Evolutionary conservation across 2,888 invertebrate species (phyloP).

Genomic region (Nudaria mundana): DNA sequence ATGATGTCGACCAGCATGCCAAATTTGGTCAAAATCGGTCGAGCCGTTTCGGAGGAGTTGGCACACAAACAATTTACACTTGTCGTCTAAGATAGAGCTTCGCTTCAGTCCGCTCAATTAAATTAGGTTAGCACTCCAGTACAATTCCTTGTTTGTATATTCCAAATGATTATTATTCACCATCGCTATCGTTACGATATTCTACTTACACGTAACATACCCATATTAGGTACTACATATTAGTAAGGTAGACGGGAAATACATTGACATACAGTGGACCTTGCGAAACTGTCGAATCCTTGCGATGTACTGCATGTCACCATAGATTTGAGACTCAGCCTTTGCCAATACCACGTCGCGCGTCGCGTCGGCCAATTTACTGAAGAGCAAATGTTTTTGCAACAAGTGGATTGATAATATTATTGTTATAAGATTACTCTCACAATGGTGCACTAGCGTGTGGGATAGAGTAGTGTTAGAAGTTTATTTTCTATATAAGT

Average conservation of each 20-base stretch:
- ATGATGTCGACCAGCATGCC: no score
- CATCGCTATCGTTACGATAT: conserved; percentile 17
- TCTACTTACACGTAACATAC: conserved; percentile 9
- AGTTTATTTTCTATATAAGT: no score
- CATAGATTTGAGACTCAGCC: conserved; percentile 12
- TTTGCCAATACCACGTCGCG: conserved; percentile 16
- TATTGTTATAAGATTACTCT: no score
- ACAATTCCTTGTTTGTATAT: conserved; percentile 10
- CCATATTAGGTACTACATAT: conserved; percentile 12
- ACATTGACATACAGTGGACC: conserved; percentile 15
- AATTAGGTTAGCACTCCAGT: neutral
- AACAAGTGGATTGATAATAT: no score
- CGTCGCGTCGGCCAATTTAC: neutral
- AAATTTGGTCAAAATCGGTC: no score
- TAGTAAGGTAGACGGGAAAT: conserved; percentile 23
- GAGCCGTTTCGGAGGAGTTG: no score
- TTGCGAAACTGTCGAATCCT: conserved; percentile 27
- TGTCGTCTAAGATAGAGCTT: no score
- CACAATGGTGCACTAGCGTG: no score
- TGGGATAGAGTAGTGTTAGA: no score
- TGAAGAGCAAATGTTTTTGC: no score
- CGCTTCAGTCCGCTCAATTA: no score
- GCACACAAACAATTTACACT: no score
- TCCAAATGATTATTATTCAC: conserved; percentile 25
- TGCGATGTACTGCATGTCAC: conserved; percentile 19